Evolutionary conservation across 2,888 invertebrate species (phyloP).

Genomic region (Leptinotarsa haldemani): DNA sequence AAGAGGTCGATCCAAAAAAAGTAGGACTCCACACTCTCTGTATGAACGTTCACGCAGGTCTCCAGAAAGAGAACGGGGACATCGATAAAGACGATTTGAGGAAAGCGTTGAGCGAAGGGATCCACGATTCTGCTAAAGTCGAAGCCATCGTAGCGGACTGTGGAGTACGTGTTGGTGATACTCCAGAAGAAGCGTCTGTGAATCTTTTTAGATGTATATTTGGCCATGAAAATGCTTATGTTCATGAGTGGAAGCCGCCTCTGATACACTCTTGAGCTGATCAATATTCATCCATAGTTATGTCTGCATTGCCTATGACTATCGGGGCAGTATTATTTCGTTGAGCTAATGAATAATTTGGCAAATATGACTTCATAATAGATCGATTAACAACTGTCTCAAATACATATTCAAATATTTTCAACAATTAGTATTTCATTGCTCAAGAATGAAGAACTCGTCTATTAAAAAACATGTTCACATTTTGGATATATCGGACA

Average conservation of each 20-base stretch:
- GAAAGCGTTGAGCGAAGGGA: slow-evolving; percentile 9
- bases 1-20: not conserved
- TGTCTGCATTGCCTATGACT: too few species aligned
- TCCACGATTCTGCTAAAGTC: not conserved
- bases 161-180: not conserved
- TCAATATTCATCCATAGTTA: too few species aligned
- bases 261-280: not conserved
- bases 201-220: slow-evolving; percentile 12
- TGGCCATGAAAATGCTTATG: slow-evolving; percentile 12
- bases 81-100: slow-evolving; percentile 1
- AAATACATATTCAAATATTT: too few species aligned
- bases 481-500: too few species aligned
- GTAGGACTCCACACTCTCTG: not conserved
- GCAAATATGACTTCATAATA: too few species aligned
- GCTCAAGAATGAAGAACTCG: too few species aligned
- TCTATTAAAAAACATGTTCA: too few species aligned
- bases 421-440: too few species aligned
- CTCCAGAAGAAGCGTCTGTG: slow-evolving; percentile 1
- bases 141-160: slow-evolving; percentile 1
- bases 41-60: not conserved
- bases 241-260: slow-evolving; percentile 10
- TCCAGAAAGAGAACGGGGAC: not conserved
- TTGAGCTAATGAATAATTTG: too few species aligned
- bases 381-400: too few species aligned
- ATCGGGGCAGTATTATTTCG: too few species aligned